Base-by-base conservation (phyloP, 2,888 invertebrate species). In the Apeira syringaria region DNA sequence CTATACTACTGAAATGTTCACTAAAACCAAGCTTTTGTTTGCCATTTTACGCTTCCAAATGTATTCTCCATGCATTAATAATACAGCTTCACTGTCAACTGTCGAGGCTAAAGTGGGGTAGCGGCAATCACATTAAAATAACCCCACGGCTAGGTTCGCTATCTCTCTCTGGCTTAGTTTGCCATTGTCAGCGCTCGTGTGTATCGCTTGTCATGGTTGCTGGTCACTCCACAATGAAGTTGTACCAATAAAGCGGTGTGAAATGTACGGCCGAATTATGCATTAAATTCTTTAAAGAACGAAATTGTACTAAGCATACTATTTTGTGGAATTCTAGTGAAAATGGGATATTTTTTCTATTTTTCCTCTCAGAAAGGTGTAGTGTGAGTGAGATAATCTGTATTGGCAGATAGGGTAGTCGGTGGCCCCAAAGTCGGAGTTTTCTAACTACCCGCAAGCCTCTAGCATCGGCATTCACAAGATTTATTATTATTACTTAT, bases 111-210 rank as follows among this genome's bases (percentile, higher is more conserved):
- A 70, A 62, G 59, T 7, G 20, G 5, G 20, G 20, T 20, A 20
- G 57, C 68, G 65, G 74, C 85, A 83, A 84, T 85, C 83, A 81
- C 80, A 83, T 86, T 86, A 85, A 81, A 81, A 82, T 82, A 80
- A 74, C 77, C 74, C 74, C 68, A 59, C 66, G 56, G 27, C 35
- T 20, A 33, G 27, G 53, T 51, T 60, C 48, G 53, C 55, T 39
- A 64, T 73, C 68, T 59, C 66, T 52, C 54, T 4, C 56, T 50
- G 55, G 22, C 37, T 18, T 32, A 26, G 53, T 50, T 60, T 48
- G 54, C 55, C 42, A 64, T 69, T 66, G 62, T 66, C 53, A 32
- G 17, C 33, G 45, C 24, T 50, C 48, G 59, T 55, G 56, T 55
- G 56, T 56, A 48, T 40, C 38, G 27, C 18, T 37, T 36, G 26